Evolutionary conservation across 2,888 invertebrate species (phyloP), one percentile per base, ranked within the genome.

Genomic region (Ormyrus labotus): DNA sequence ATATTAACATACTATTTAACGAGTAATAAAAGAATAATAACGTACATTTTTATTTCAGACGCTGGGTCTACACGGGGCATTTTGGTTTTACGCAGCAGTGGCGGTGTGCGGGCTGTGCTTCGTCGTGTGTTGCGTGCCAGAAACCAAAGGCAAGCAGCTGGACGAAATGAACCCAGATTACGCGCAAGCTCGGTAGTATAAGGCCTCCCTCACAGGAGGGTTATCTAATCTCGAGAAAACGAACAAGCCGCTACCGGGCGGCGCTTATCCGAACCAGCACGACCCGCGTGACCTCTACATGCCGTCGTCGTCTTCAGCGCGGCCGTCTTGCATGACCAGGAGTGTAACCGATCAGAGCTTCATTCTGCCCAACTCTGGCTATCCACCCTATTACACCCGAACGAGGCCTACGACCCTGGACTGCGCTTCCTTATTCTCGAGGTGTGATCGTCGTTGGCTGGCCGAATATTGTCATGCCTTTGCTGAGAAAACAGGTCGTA

Each of bases 131-230:
- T 96, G 95, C 89, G 96, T 98, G 8, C 97, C 97, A 0, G 97
- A 98, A 91, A 98, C 98, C 5, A 97, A 96, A 90, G 97, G 97
- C 0, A 95, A 95, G 85, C 96, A 97, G 88, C 92, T 98, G 85
- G 96, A 96, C 89, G 97, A 97, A 91, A 97, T 97, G 94, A 95
- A 96, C 88, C 94, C 95, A 53, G 94, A 94, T 87, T 93, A 93
- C 86, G 93, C 93, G 6, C 89, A 90, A 68, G 87, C 90, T 72
- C 90, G 90, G 90, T 90, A 90, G 90, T 90, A 90, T 90, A 90
- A 90, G 90, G 90, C 90, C 87, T 89, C 90, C 86, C 87, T 90
- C 87, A 89, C 89, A 74, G 90, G 90, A 84, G 90, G 90, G 85
- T 84, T 90, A 77, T 87, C 88, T 74, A 90, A 90, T 83, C 85